phyloP scores from a whole-genome alignment of 2,888 invertebrate species.

The Melinopterus prodromus region DNA sequence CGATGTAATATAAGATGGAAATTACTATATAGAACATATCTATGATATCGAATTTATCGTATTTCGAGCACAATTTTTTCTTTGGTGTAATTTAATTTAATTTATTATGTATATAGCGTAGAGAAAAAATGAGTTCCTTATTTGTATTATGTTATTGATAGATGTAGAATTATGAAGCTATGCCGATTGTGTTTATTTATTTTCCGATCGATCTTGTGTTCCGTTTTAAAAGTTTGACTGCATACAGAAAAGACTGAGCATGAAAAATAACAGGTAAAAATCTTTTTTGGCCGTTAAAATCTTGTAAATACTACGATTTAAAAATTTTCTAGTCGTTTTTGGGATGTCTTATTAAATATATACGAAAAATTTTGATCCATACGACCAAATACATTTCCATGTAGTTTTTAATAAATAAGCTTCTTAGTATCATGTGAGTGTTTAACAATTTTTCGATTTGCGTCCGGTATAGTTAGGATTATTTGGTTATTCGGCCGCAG shows the following conservation, averaged over 20 bases:
- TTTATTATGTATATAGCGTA: not conserved
- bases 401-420: not conserved
- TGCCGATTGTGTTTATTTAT: conserved; percentile 4
- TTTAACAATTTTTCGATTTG: not conserved
- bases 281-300: not conserved
- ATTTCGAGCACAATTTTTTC: not conserved
- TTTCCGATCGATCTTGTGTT: not conserved
- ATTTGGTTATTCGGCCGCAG: not conserved
- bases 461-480: not conserved
- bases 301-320: not conserved
- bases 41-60: not conserved
- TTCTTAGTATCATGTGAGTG: not conserved
- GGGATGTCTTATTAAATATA: not conserved
- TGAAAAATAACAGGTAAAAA: not conserved
- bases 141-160: not conserved
- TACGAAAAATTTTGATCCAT: not conserved
- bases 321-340: not conserved
- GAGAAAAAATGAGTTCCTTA: not conserved
- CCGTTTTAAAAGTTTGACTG: not conserved
- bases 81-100: not conserved
- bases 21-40: not conserved
- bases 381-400: not conserved
- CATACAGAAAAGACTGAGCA: conserved; percentile 4
- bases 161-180: too few relatives aligned
- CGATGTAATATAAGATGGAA: not conserved